Conservation (phyloP, 2,113 vertebrate species). For the Paedocypris sp. region DNA sequence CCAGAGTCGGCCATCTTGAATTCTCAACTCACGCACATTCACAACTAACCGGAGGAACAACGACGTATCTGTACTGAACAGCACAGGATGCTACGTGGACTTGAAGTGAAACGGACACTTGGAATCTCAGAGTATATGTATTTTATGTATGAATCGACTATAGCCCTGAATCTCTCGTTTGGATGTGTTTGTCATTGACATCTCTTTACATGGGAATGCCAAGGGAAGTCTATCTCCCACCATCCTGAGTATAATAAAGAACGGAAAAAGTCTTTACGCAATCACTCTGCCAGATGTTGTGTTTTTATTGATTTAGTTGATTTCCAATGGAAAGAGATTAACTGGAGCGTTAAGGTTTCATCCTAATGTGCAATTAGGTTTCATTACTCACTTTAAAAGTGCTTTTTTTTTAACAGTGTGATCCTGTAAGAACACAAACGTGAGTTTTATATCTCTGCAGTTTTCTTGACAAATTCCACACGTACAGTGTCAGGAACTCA, state of each 20-base stretch:
- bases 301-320: no score
- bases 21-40: slow-evolving; percentile 30
- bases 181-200: slow-evolving; percentile 67
- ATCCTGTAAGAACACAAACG: no score
- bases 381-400: no score
- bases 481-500: no score
- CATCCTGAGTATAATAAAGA: slow-evolving; percentile 61
- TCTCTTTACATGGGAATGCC: slow-evolving; percentile 70
- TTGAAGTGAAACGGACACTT: slow-evolving; percentile 44
- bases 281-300: no score
- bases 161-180: slow-evolving; percentile 49
- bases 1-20: slow-evolving; percentile 39
- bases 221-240: slow-evolving; percentile 49
- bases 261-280: slow-evolving; percentile 47
- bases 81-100: slow-evolving; percentile 64
- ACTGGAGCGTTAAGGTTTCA: no score
- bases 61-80: slow-evolving; percentile 68
- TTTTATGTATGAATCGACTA: slow-evolving; percentile 67
- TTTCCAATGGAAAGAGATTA: no score
- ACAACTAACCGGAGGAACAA: slow-evolving; percentile 29
- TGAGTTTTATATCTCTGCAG: no score
- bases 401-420: no score
- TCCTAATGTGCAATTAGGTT: no score
- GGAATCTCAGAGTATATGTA: slow-evolving; percentile 68
- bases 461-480: no score